Evolutionary conservation across 2,888 invertebrate genomes (phyloP).

Genomic region (Sesia apiformis): DNA sequence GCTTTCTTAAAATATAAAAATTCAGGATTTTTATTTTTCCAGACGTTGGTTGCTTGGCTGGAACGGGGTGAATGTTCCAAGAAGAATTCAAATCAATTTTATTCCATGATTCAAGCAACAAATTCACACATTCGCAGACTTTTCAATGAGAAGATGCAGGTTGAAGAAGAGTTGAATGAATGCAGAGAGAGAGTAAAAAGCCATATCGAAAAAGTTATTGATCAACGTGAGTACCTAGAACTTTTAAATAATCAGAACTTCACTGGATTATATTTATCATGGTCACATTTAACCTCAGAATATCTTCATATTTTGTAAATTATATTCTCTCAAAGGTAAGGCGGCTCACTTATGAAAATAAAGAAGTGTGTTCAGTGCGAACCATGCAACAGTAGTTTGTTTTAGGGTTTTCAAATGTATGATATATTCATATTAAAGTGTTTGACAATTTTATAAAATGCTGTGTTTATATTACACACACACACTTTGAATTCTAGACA

Average conservation of each 20-base stretch:
- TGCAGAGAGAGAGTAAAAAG: constrained; percentile 89
- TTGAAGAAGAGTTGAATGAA: constrained; percentile 90
- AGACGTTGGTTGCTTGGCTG: constrained; percentile 92
- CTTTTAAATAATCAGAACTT: too few relatives aligned
- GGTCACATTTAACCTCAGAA: too few relatives aligned
- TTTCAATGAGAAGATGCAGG: constrained; percentile 86
- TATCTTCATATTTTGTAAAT: too few relatives aligned
- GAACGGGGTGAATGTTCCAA: constrained; percentile 96
- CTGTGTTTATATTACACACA: too few relatives aligned
- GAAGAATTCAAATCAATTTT: constrained; percentile 92
- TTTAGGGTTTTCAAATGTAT: too few relatives aligned
- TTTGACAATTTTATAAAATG: too few relatives aligned
- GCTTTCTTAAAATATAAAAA: not conserved
- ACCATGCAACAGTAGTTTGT: too few relatives aligned
- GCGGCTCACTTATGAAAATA: too few relatives aligned
- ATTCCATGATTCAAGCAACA: constrained; percentile 96
- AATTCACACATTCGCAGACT: constrained; percentile 93
- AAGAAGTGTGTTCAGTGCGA: too few relatives aligned
- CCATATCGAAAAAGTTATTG: constrained; percentile 87
- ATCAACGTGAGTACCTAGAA: constrained; percentile 88
- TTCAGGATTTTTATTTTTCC: constrained; percentile 15
- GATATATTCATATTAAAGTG: too few relatives aligned
- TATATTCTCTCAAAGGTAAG: too few relatives aligned
- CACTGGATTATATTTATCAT: too few relatives aligned
- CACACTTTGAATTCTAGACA: not conserved